Evolutionary conservation across 92 coral and sea anemone species (phyloP), one percentile per base, ranked within the genome.

Genomic region (Actinernus sp.): DNA sequence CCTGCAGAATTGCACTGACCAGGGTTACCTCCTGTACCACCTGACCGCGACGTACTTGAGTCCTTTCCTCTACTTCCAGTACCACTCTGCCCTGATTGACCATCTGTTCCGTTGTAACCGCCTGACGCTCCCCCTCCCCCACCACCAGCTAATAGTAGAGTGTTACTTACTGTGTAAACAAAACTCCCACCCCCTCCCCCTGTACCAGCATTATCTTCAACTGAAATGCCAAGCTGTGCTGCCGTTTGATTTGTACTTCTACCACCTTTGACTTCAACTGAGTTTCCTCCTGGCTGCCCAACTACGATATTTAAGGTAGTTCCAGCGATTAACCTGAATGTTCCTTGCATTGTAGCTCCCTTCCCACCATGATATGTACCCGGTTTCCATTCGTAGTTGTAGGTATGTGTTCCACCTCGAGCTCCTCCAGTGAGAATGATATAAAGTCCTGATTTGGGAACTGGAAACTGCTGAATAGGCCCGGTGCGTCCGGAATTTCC

Each of bases 101-200:
- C 93, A 41, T 69, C 82, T 31, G 64, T 69, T 17, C 89, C 93
- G 17, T 76, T 46, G 22, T 67, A 87, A 6, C 93, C 93, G 0
- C 40, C 66, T 26, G 82, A 71, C 10, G 75, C 93, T 14, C 93
- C 93, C 52, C 93, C 93, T 23, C 93, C 93, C 53, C 93, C 93
- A 60, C 93, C 93, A 20, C 89, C 93, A 23, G 89, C 93, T 26
- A 87, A 18, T 2, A 82, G 63, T 18, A 87, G 76, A 16, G 28
- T 27, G 30, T 73, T 63, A 32, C 21, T 49, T 40, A 62, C 0
- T 0, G 73, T 75, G 26, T 87, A 87, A 33, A 82, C 89, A 75
- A 87, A 86, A 56, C 85, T 67, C 0, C 93, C 93, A 4, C 89
- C 89, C 48, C 93, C 93, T 16, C 89, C 93, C 31, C 93, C 93